Conservation (phyloP, 2,113 vertebrate species). For the Pachypanchax playfairii region DNA sequence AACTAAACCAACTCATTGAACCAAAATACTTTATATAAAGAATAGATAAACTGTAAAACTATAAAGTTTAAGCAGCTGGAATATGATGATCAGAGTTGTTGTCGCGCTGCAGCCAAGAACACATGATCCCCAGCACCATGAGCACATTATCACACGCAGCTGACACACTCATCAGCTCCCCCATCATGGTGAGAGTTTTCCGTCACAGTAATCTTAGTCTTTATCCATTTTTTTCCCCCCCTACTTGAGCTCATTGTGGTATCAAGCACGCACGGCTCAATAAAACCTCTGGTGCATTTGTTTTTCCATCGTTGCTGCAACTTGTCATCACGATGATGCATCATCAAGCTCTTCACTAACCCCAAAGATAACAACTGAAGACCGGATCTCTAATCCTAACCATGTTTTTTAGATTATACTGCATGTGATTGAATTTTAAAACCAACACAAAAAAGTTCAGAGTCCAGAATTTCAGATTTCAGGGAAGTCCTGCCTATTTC, state of each 20-base stretch:
- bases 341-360: background rate
- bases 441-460: too few relatives aligned
- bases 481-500: too few relatives aligned
- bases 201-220: conserved; percentile 3
- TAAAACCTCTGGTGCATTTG: background rate
- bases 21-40: too few relatives aligned
- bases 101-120: background rate
- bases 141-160: conserved; percentile 25
- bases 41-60: too few relatives aligned
- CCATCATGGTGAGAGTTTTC: conserved; percentile 16
- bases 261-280: background rate
- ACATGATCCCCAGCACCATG: conserved; percentile 6
- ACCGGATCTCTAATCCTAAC: background rate
- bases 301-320: background rate
- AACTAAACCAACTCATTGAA: background rate
- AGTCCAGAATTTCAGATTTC: too few relatives aligned
- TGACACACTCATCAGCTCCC: conserved; percentile 9
- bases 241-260: conserved; percentile 13
- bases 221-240: conserved; percentile 12
- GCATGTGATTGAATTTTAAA: too few relatives aligned
- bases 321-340: background rate
- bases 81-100: too few relatives aligned
- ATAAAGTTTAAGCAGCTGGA: too few relatives aligned
- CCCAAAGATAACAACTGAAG: background rate
- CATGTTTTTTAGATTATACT: too few relatives aligned